Conservation (phyloP, 2,113 vertebrate genomes). For the Chitala chitala region DNA sequence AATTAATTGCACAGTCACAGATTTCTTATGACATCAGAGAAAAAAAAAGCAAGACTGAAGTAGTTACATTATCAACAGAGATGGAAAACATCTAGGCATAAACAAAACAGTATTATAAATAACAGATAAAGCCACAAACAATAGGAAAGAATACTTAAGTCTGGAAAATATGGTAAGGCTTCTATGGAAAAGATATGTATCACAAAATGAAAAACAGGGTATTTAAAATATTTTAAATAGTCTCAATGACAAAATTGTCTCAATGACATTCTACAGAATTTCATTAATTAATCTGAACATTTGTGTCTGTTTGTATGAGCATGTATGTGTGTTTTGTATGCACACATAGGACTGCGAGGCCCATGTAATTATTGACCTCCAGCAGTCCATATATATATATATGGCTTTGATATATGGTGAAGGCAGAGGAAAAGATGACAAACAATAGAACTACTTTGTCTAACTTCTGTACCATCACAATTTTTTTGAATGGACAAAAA, state of each 20-base stretch:
- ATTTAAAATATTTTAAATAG: neutral
- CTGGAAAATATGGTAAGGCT: neutral
- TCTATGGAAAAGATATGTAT: neutral
- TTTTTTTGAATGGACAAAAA: too few relatives aligned
- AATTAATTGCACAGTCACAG: slow-evolving; percentile 46
- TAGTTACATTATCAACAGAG: slow-evolving; percentile 1
- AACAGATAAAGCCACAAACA: slow-evolving; percentile 34
- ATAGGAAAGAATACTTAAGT: slow-evolving; percentile 22
- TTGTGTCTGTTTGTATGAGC: neutral
- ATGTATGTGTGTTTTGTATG: neutral
- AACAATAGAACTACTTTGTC: too few relatives aligned
- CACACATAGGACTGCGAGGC: neutral
- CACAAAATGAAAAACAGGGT: neutral
- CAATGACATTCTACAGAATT: neutral
- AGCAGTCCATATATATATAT: neutral
- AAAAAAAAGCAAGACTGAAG: neutral
- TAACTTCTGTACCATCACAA: too few relatives aligned
- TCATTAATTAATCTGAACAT: neutral
- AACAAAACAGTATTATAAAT: slow-evolving; percentile 13
- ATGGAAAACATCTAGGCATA: slow-evolving; percentile 2
- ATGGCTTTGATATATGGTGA: neutral
- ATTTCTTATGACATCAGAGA: slow-evolving; percentile 23
- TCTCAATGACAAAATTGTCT: neutral
- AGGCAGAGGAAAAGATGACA: neutral
- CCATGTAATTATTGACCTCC: neutral